Percentiles rank a stretch among this genome's conserved stretches.
These are phyloP conservation scores for Pelodytes ibericus DNA, from an alignment of 2,797 vertebrate genomes.

Conservation along the genomic window DNA sequence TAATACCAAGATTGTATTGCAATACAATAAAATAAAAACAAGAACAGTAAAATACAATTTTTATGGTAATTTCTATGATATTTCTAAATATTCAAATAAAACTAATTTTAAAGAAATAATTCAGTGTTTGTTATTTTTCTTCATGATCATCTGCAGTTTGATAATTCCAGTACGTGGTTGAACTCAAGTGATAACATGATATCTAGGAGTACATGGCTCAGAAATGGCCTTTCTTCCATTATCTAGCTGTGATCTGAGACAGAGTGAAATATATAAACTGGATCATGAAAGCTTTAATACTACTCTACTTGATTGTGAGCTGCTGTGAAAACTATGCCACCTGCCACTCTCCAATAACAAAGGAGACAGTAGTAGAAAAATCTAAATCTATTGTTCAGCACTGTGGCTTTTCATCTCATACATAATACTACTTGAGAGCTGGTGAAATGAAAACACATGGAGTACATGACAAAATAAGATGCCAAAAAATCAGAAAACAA, in stretches of 20 bases:
- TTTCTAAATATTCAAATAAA: background rate
- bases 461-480: background rate
- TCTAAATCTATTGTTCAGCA: slow-evolving; percentile 20
- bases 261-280: slow-evolving; percentile 43
- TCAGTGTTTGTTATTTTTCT: background rate
- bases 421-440: background rate
- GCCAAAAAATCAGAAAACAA: background rate
- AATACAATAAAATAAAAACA: too few relatives aligned
- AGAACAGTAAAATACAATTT: too few relatives aligned
- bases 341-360: slow-evolving; percentile 40
- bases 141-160: background rate
- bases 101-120: background rate
- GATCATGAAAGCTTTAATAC: slow-evolving; percentile 41
- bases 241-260: slow-evolving; percentile 48
- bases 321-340: background rate
- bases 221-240: slow-evolving; percentile 41
- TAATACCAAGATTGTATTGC: too few relatives aligned
- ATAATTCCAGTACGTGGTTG: slow-evolving; percentile 6
- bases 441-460: background rate
- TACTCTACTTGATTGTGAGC: slow-evolving; percentile 14
- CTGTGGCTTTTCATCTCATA: slow-evolving; percentile 5
- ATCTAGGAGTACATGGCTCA: slow-evolving; percentile 51
- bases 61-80: too few relatives aligned
- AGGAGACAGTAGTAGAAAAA: slow-evolving; percentile 36
- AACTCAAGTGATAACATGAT: slow-evolving; percentile 37